Base-by-base conservation (phyloP, 2,113 vertebrate species). In the Cephalopholis sonnerati region DNA sequence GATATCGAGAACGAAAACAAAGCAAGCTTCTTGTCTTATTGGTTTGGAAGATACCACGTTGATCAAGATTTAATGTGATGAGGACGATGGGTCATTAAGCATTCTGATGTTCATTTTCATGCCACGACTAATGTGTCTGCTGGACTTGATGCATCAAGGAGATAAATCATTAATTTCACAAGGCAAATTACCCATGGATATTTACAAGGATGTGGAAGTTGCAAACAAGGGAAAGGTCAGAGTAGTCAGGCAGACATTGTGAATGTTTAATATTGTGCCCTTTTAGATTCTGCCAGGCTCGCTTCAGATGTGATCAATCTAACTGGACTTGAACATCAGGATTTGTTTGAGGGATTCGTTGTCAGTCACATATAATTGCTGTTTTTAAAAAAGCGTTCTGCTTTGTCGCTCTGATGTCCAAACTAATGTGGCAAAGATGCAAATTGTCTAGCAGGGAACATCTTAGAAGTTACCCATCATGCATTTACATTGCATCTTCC, bases 231-330 rank as follows among this genome's bases (percentile, higher is more conserved):
- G 69, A 93, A 92, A 93, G 93, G 92, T 93, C 91, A 93, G 81
- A 85, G 77, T 55, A 82, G 87, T 80, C 85, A 61, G 80, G n/a
- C 70, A 44, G 76, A 66, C 70, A 55, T 69, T 73, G 80, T 82
- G 89, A 90, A 89, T 91, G 88, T 93, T 93, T 92, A 84, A 92
- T 89, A 83, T 74, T 84, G 36, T 90, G 92, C 83, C 91, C 91
- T 93, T 92, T 90, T 69, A 50, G 72, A 83, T 74, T 76, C 66
- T 66, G 79, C 69, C 74, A 78, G 76, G 79, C 84, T 79, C 46
- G 50, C 22, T 85, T 86, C 81, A 74, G 76, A 83, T 85, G 85
- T 85, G 74, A 91, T 91, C 83, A 87, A 74, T 88, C 68, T 69
- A 18, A 68, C 36, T n/a, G 39, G 78, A 59, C 48, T 77, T 62